Percentiles rank a stretch among this genome's conserved stretches.
Conservation (phyloP, 2,888 invertebrate genomes). For the Halictus quadricinctus region DNA sequence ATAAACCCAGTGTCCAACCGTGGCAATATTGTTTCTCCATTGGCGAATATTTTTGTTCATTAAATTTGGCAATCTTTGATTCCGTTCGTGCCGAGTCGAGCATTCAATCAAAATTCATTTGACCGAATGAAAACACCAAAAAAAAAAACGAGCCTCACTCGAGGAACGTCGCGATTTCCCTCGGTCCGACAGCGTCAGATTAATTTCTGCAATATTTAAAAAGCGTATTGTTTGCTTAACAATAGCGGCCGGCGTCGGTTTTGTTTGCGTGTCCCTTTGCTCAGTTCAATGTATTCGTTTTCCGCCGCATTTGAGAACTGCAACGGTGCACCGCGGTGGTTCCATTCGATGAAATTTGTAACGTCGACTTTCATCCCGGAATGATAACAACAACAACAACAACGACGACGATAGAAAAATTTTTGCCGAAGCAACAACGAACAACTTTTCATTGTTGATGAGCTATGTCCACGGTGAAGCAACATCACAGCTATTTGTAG, state of each 20-base stretch:
- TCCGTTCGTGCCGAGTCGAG: not conserved
- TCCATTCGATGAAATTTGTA: not conserved
- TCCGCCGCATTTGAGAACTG: not conserved
- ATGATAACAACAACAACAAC: not conserved
- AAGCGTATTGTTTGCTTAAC: conserved; percentile 3
- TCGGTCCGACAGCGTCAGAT: not conserved
- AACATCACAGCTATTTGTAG: no score
- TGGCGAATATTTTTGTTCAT: not conserved
- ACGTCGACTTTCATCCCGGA: not conserved
- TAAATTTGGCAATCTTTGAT: conserved; percentile 2
- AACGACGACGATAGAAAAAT: not conserved
- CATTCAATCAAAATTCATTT: conserved; percentile 2
- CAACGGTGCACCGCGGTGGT: not conserved
- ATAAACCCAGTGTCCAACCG: not conserved
- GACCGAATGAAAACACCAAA: not conserved
- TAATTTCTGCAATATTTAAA: conserved; percentile 8
- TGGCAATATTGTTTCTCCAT: not conserved
- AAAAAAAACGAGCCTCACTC: not conserved
- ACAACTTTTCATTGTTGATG: not conserved
- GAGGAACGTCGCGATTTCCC: not conserved
- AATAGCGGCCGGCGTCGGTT: not conserved
- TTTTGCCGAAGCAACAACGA: not conserved
- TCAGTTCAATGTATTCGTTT: not conserved
- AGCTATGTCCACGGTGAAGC: no score
- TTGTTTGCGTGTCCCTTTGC: not conserved